These are phyloP conservation scores for Gasterosteus nipponicus DNA, from an alignment of 2,113 vertebrate species.

Conservation along the genomic window DNA sequence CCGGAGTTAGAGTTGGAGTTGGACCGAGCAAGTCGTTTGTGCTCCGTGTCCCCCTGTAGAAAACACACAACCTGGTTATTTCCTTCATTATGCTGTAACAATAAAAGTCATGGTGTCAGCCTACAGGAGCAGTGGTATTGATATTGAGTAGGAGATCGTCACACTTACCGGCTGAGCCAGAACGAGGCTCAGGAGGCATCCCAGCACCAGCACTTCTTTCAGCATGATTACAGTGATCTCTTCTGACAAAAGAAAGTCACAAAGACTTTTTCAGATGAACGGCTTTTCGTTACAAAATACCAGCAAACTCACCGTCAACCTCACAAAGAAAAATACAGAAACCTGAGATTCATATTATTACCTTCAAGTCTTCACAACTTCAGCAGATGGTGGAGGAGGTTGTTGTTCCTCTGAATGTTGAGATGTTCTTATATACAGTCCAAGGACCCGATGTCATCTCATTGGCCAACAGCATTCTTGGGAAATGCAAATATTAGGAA, in stretches of 20 bases:
- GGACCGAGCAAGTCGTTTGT: background rate
- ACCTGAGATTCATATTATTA: background rate
- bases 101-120: too few relatives aligned
- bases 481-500: conserved; percentile 12
- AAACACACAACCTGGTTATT: background rate
- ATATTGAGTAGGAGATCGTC: background rate
- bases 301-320: background rate
- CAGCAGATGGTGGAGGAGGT: background rate
- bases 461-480: background rate
- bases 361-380: conserved; percentile 24
- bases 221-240: conserved; percentile 61
- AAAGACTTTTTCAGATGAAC: background rate
- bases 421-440: conserved; percentile 49
- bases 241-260: conserved; percentile 23
- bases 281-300: background rate
- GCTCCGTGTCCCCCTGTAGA: background rate
- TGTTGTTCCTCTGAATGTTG: conserved; percentile 11
- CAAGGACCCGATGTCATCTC: background rate
- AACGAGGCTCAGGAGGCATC: conserved; percentile 64
- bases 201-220: conserved; percentile 61
- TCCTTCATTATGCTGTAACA: background rate
- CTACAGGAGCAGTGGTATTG: background rate
- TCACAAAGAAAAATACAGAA: background rate
- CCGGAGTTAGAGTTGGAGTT: too few relatives aligned
- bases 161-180: conserved; percentile 68